phyloP scores from a whole-genome alignment of 2,888 invertebrate genomes.

The Vesta saturnalis region DNA sequence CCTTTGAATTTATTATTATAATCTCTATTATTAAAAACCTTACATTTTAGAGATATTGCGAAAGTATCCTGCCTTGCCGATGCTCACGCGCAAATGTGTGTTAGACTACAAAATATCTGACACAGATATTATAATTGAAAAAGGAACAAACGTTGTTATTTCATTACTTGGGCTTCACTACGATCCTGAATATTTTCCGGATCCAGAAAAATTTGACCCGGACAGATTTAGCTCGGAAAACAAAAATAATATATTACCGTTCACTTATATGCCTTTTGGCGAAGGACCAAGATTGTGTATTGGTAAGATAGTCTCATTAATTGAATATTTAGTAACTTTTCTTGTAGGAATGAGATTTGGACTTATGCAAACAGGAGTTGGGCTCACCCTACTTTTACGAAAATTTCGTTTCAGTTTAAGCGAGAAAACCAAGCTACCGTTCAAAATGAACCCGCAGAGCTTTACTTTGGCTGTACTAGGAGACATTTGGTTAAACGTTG shows the following conservation, averaged over 20 bases:
- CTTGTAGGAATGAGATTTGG: conserved; percentile 9
- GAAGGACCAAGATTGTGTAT: conserved; percentile 56
- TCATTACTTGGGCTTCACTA: neutral
- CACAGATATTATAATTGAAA: neutral
- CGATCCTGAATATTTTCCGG: neutral
- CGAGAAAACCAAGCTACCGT: neutral
- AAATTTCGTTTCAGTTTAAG: conserved; percentile 1
- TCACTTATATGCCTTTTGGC: neutral
- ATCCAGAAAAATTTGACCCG: neutral
- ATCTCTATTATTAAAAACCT: neutral
- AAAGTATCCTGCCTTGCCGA: conserved; percentile 17
- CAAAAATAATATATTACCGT: neutral
- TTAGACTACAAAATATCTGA: conserved; percentile 12
- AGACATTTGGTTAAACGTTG: neutral
- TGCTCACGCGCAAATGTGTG: conserved; percentile 12
- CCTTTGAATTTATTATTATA: too few species aligned
- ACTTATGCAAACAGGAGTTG: neutral
- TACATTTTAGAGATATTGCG: conserved; percentile 17
- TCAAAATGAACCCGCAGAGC: neutral
- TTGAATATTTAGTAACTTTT: too few species aligned
- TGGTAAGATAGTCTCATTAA: too few species aligned
- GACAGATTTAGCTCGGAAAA: neutral
- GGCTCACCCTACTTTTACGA: neutral
- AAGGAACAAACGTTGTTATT: conserved; percentile 15
- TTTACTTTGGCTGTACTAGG: neutral